Percentiles rank a stretch among this genome's conserved stretches.
Evolutionary conservation across 92 coral and sea anemone species (phyloP).

Genomic region (Siderastrea radians): DNA sequence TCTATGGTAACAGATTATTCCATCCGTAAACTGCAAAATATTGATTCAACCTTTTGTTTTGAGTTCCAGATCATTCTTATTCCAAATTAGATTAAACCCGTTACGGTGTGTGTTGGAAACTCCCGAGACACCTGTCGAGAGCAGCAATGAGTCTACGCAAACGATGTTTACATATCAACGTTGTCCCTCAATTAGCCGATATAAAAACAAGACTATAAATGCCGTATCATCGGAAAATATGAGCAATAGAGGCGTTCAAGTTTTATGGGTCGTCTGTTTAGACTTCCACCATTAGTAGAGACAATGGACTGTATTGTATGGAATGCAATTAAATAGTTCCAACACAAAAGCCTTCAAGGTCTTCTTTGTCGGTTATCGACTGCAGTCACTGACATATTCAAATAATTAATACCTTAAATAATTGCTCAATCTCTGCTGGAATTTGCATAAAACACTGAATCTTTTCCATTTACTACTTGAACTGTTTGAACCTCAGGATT

Average conservation of each 20-base stretch:
- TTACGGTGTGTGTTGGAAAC: neutral
- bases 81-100: conserved; percentile 8
- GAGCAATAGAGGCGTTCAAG: neutral
- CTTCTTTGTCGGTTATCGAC: neutral
- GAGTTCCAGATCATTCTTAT: conserved; percentile 3
- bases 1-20: conserved; percentile 35
- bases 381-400: conserved; percentile 3
- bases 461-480: neutral
- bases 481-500: neutral
- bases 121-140: neutral
- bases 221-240: neutral
- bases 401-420: neutral
- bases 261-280: neutral
- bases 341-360: conserved; percentile 8
- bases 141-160: neutral
- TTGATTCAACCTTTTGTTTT: conserved; percentile 33
- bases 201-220: neutral
- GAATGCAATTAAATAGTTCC: neutral
- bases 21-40: conserved; percentile 15
- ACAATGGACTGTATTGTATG: conserved; percentile 19
- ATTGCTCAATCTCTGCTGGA: neutral
- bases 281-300: neutral
- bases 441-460: neutral
- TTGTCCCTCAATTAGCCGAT: neutral
- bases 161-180: neutral